These are phyloP conservation scores for Fukomys damarensis DNA, from an alignment of 2,113 vertebrate species.

Conservation along the genomic window DNA sequence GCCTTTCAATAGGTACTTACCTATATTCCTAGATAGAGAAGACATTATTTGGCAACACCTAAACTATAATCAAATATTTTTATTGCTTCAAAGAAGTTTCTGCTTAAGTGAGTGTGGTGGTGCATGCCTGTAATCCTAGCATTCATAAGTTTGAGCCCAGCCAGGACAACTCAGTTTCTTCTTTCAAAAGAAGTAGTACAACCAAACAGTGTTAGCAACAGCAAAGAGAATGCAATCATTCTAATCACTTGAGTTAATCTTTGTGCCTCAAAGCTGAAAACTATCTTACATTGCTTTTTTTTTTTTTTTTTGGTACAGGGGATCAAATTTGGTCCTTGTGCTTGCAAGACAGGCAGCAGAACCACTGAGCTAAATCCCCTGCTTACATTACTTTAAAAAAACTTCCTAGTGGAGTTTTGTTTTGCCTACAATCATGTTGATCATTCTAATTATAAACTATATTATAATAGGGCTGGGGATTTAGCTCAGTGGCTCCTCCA, in stretches of 20 bases:
- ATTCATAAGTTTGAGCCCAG: neutral
- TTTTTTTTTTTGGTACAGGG: too few species aligned
- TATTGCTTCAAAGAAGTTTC: neutral
- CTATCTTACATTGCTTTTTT: neutral
- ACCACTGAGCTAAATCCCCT: too few species aligned
- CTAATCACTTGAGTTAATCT: neutral
- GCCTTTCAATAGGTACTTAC: neutral
- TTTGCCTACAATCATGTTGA: neutral
- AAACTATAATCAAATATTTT: conserved; percentile 19
- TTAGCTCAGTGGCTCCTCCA: too few species aligned
- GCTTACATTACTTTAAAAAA: neutral
- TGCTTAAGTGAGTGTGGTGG: neutral
- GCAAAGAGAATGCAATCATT: neutral
- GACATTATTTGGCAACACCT: neutral
- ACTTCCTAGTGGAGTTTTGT: neutral
- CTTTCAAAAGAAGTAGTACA: conserved; percentile 8
- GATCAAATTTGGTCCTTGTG: too few species aligned
- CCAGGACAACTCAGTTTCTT: neutral
- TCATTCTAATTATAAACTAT: neutral
- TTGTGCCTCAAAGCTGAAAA: neutral
- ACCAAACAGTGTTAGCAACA: neutral
- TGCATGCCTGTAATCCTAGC: neutral
- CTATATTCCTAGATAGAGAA: neutral
- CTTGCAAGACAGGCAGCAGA: too few species aligned
- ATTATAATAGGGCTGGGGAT: too few species aligned